Percentiles rank a stretch among this genome's conserved stretches.
phyloP scores from a whole-genome alignment of 2,888 invertebrate genomes.

The Terebella lapidaria region DNA sequence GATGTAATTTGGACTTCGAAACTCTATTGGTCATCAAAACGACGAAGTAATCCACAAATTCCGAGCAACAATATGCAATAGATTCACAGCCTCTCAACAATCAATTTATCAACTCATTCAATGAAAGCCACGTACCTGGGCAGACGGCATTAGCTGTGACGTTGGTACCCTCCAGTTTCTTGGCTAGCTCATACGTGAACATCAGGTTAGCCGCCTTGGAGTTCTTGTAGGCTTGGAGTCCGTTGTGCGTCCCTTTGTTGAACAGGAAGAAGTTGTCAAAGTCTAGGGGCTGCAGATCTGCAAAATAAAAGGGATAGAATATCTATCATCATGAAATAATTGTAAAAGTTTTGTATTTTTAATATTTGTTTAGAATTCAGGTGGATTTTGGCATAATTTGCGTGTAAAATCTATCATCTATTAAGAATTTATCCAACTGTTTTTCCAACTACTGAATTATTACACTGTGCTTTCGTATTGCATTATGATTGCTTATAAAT shows the following conservation, averaged over 20 bases:
- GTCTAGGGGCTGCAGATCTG: slow-evolving; percentile 31
- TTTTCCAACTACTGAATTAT: too few relatives aligned
- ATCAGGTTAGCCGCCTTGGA: slow-evolving; percentile 37
- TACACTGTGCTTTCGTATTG: too few relatives aligned
- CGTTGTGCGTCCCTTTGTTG: slow-evolving; percentile 31
- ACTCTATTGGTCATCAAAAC: too few relatives aligned
- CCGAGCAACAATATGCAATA: background rate
- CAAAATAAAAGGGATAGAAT: too few relatives aligned
- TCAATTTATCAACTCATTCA: background rate
- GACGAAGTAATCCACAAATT: background rate
- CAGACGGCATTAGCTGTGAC: slow-evolving; percentile 36
- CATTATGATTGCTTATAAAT: too few relatives aligned
- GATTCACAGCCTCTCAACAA: background rate
- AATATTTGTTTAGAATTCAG: too few relatives aligned
- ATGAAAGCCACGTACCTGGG: slow-evolving; percentile 29
- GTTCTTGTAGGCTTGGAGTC: slow-evolving; percentile 40
- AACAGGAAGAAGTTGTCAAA: slow-evolving; percentile 36
- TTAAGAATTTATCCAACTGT: too few relatives aligned
- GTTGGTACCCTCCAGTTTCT: slow-evolving; percentile 31
- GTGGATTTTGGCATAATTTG: too few relatives aligned
- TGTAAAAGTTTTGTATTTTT: too few relatives aligned
- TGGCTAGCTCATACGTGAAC: slow-evolving; percentile 34
- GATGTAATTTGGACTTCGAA: too few relatives aligned
- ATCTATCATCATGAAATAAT: too few relatives aligned
- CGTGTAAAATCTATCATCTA: too few relatives aligned